phyloP scores from a whole-genome alignment of 37 sponge, comb jelly and placozoan species.

The Trichoplax adhaerens region DNA sequence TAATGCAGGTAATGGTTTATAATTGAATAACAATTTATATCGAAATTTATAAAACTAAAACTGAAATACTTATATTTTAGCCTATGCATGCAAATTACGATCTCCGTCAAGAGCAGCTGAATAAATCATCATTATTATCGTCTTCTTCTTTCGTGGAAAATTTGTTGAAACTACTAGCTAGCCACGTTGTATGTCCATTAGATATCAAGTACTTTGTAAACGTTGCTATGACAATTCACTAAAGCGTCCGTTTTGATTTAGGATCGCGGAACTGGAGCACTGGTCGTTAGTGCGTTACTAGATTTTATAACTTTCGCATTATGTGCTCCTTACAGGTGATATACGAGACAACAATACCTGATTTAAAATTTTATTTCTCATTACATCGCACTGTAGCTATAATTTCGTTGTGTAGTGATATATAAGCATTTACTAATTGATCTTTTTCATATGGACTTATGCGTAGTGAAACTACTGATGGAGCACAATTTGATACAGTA shows the following conservation, averaged over 20 bases:
- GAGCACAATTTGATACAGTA: slow-evolving; percentile 73
- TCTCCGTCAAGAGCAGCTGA: slow-evolving; percentile 80
- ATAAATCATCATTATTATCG: slow-evolving; percentile 95
- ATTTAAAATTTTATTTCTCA: too few species aligned
- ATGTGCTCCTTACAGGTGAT: slow-evolving; percentile 88
- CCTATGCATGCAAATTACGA: slow-evolving; percentile 99
- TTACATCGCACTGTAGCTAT: too few species aligned
- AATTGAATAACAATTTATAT: background rate
- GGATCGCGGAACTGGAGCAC: slow-evolving; percentile 68
- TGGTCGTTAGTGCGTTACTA: slow-evolving; percentile 82
- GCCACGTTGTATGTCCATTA: slow-evolving; percentile 31
- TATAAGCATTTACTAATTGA: too few species aligned
- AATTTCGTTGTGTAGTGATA: too few species aligned
- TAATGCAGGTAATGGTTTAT: slow-evolving; percentile 59
- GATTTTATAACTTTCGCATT: slow-evolving; percentile 99
- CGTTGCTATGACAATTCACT: too few species aligned
- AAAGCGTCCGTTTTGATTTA: background rate
- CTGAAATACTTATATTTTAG: slow-evolving; percentile 5
- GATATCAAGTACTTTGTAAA: too few species aligned
- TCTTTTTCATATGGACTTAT: too few species aligned
- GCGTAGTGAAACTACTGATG: slow-evolving; percentile 80
- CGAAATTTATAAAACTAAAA: background rate
- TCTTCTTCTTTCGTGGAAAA: slow-evolving; percentile 51
- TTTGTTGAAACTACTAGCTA: slow-evolving; percentile 52
- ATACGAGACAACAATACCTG: too few species aligned